Base-by-base conservation (phyloP, 1,140 invertebrate species). In the Adoxophyes honmai region DNA sequence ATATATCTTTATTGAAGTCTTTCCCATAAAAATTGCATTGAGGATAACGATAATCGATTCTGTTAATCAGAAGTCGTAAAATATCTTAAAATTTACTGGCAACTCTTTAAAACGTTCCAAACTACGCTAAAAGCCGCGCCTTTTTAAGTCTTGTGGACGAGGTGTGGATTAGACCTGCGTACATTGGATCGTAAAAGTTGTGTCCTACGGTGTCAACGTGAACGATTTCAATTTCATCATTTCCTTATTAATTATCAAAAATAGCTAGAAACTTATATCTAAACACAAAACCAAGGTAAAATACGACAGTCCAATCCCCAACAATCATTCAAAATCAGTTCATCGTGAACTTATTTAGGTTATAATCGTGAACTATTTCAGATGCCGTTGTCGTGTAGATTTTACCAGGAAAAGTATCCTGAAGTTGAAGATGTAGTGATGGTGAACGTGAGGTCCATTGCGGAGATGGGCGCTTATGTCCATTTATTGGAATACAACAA, bases 381-480 rank as follows among this genome's bases (percentile, higher is more conserved):
- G 90, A 99, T 99, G 97, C 96, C 96, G 68, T 91, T 99, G 11
- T 95, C 96, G 39, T 99, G 98, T 94, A 92, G 99, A 77, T 99
- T 98, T 93, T 99, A 99, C 83, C 94, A 96, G 73, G 96, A 99
- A 88, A 97, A 96, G 78, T 99, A 98, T 90, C 99, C 99, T 0
- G 98, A 99, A 85, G 93, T 99, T 33, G 98, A 99, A 74, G 99
- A 99, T 94, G 98, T 99, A 28, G 98, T 99, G 8, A 99, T 99
- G 98, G 98, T 99, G 3, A 99, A 98, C 86, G 98, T 99, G 1
- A 92, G 97, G 10, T 97, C 96, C 64, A 99, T 99, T 71, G 98
- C 98, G 34, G 98, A 99, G 90, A 99, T 99, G 98, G 99, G 99
- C 59, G 98, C 98, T 4, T 99, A 99, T 88, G 99, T 99, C 2